Percentiles rank a stretch among this genome's conserved stretches.
Evolutionary conservation across 2,113 vertebrate genomes (phyloP).

Genomic region (Aptenodytes patagonicus): DNA sequence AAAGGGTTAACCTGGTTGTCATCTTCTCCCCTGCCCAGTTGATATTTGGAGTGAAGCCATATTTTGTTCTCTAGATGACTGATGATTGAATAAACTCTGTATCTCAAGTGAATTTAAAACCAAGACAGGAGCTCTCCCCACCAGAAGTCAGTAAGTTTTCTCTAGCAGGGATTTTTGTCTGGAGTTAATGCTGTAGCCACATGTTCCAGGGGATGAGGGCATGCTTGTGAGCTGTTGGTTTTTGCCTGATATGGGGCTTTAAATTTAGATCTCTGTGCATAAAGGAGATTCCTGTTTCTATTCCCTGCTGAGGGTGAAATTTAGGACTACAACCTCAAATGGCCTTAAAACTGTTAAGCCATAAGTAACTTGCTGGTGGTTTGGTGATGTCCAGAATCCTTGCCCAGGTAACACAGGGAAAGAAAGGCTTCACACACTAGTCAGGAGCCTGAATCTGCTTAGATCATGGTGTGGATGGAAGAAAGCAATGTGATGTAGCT

Average conservation of each 20-base stretch:
- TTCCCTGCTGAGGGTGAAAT: neutral
- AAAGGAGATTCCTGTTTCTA: neutral
- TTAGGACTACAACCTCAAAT: neutral
- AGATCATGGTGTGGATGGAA: neutral
- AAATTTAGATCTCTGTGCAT: neutral
- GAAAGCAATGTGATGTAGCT: neutral
- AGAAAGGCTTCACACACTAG: neutral
- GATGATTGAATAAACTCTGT: conserved; percentile 53
- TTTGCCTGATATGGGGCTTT: neutral
- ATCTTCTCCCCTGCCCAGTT: neutral
- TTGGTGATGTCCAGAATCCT: neutral
- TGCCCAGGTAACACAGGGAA: neutral
- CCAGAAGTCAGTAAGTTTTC: neutral
- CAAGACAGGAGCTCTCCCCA: neutral
- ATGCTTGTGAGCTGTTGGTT: neutral
- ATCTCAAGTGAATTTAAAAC: conserved; percentile 37
- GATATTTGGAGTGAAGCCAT: conserved; percentile 37
- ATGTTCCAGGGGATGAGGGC: neutral
- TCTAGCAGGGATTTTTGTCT: neutral
- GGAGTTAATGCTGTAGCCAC: neutral
- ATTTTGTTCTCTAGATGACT: conserved; percentile 43
- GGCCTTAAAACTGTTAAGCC: neutral
- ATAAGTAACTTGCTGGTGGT: neutral
- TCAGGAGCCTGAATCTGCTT: neutral
- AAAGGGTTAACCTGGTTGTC: conserved; percentile 37